phyloP scores from a whole-genome alignment of 2,888 invertebrate species.

The Amphimallon solstitiale region DNA sequence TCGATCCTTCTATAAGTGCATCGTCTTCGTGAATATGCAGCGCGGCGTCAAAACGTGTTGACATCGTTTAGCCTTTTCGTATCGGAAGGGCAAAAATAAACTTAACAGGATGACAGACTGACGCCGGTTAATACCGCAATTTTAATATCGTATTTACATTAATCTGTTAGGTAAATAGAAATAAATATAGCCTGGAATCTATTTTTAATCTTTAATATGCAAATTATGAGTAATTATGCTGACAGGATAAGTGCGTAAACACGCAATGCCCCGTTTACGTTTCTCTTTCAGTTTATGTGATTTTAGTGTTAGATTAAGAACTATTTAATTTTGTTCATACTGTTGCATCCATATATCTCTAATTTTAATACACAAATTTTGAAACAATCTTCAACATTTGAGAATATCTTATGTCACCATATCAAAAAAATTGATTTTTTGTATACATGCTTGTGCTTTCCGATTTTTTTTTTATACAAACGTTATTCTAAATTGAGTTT shows the following conservation, averaged over 20 bases:
- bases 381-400: too few species aligned
- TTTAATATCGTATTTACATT: slow-evolving; percentile 23
- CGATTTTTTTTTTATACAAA: too few species aligned
- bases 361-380: too few species aligned
- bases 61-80: slow-evolving; percentile 9
- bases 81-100: background rate
- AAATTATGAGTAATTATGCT: slow-evolving; percentile 23
- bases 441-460: too few species aligned
- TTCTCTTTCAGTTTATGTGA: too few species aligned
- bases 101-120: background rate
- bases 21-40: background rate
- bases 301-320: too few species aligned
- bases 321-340: too few species aligned
- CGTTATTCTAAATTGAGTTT: too few species aligned
- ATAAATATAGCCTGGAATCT: slow-evolving; percentile 23
- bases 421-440: too few species aligned
- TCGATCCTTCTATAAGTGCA: background rate
- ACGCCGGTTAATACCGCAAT: slow-evolving; percentile 4
- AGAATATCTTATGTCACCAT: too few species aligned
- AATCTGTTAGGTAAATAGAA: slow-evolving; percentile 17
- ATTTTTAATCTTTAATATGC: slow-evolving; percentile 21
- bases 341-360: too few species aligned
- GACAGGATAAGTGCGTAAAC: background rate
- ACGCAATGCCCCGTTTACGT: background rate
- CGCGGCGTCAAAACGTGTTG: background rate